A percentile compares a stretch with the other conserved stretches of the same genome.
Evolutionary conservation across 2,888 invertebrate species (phyloP).

Genomic region (Amphipyra berbera): DNA sequence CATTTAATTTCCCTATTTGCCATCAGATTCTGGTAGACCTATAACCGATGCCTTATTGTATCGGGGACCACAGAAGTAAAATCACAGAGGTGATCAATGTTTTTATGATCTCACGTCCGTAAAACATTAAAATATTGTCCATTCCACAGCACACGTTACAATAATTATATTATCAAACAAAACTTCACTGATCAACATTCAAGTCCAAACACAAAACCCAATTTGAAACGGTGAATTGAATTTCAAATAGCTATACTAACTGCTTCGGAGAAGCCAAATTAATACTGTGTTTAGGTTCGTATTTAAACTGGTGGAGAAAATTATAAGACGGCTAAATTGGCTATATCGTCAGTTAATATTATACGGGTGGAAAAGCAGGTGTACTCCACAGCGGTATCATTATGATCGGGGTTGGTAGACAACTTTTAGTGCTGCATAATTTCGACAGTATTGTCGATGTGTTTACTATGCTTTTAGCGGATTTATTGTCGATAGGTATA

Average conservation of each 20-base stretch:
- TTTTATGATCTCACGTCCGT: too few species aligned
- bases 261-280: constrained; percentile 57
- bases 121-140: constrained; percentile 13
- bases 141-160: constrained; percentile 18
- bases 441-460: too few species aligned
- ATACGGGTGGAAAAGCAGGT: constrained; percentile 6
- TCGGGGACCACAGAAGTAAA: neutral
- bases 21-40: too few species aligned
- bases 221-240: constrained; percentile 67
- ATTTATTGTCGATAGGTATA: too few species aligned
- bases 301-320: constrained; percentile 46
- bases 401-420: neutral
- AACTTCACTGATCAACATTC: constrained; percentile 64
- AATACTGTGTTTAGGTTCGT: constrained; percentile 59
- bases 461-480: too few species aligned
- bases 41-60: neutral
- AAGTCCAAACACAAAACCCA: constrained; percentile 59
- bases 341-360: constrained; percentile 45
- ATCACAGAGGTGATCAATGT: neutral
- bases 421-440: too few species aligned
- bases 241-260: constrained; percentile 66
- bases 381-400: neutral
- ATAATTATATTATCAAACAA: constrained; percentile 51
- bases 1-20: too few species aligned
- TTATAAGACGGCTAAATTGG: constrained; percentile 50